Base-by-base conservation (phyloP, 2,888 invertebrate species). In the Candidula unifasciata region DNA sequence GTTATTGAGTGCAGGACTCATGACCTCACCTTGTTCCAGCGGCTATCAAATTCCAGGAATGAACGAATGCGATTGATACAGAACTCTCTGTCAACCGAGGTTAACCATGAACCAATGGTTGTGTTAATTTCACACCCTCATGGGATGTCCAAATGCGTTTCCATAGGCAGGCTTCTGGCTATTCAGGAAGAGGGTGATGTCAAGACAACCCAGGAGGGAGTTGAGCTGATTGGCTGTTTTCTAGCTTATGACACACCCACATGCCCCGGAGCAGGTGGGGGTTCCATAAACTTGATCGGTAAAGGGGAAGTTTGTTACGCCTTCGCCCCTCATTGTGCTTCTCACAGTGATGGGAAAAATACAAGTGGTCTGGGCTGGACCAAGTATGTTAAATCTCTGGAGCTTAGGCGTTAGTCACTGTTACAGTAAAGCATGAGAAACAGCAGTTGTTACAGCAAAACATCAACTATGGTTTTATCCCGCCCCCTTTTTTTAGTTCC, bases 231-330 rank as follows among this genome's bases (percentile, higher is more conserved):
- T 64, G 78, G 64, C n/a, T 78, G 78, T 78, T 30, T 78, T 60
- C 37, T 78, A 10, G 60, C 78, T 24, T 78, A 78, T 37, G 27
- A 60, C 35, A 78, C 78, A n/a, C 64, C 78, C 8, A 37, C 78
- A 27, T 78, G 78, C n/a, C 60, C 37, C n/a, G 78, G 78, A 13
- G n/a, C 60, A n/a, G 78, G 78, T n/a, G 78, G 78, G 37, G 78
- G 78, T 6, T 64, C 78, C 0, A 30, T 78, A 24, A 78, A 78
- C 57, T 13, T 78, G 64, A 64, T 78, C 64, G 78, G 78, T 6
- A 33, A n/a, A 37, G 78, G 78, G 13, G 78, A 64, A 13, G 64
- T 64, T 35, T 78, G 78, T 60, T 60, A n/a, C 10, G 78, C 78
- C 2, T 78, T 78, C 64, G 78, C 78, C 21, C 78, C 78, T 35